Evolutionary conservation across 2,797 vertebrate genomes (phyloP).

Genomic region (Oreonectes daqikongensis): DNA sequence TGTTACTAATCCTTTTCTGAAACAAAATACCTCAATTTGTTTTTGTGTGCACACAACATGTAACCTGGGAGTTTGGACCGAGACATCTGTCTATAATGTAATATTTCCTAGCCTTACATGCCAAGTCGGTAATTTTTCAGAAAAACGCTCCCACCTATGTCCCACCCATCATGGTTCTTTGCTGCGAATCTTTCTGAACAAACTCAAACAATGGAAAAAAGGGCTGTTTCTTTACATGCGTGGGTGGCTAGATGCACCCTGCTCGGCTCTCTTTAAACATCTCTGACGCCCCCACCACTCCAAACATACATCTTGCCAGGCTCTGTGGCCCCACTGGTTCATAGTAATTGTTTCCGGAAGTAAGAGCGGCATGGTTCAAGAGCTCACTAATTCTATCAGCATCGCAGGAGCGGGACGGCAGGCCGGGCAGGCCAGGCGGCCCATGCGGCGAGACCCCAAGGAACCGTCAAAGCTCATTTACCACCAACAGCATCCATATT

Average conservation of each 20-base stretch:
- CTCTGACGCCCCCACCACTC: slow-evolving; percentile 47
- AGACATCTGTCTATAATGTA: slow-evolving; percentile 83
- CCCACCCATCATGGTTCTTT: slow-evolving; percentile 51
- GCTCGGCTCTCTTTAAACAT: slow-evolving; percentile 66
- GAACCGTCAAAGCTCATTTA: slow-evolving; percentile 72
- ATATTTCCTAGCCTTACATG: slow-evolving; percentile 80
- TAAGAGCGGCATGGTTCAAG: slow-evolving; percentile 75
- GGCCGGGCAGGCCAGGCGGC: slow-evolving; percentile 50
- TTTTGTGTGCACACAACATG: slow-evolving; percentile 40
- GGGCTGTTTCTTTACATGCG: slow-evolving; percentile 52
- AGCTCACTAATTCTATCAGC: slow-evolving; percentile 76
- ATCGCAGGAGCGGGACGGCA: slow-evolving; percentile 52
- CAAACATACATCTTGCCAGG: slow-evolving; percentile 45
- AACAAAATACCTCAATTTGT: slow-evolving; percentile 37
- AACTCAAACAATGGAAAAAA: slow-evolving; percentile 44
- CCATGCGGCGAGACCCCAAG: slow-evolving; percentile 63
- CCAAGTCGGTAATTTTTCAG: slow-evolving; percentile 77
- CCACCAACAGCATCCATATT: slow-evolving; percentile 66
- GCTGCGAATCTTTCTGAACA: slow-evolving; percentile 61
- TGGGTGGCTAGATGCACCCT: slow-evolving; percentile 68
- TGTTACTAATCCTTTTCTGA: slow-evolving; percentile 31
- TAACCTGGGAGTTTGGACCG: slow-evolving; percentile 72
- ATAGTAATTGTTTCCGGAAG: slow-evolving; percentile 79
- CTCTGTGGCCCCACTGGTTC: slow-evolving; percentile 67
- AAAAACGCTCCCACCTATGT: slow-evolving; percentile 72